Evolutionary conservation across 2,888 invertebrate species (phyloP).

Genomic region (Sycophila texana): DNA sequence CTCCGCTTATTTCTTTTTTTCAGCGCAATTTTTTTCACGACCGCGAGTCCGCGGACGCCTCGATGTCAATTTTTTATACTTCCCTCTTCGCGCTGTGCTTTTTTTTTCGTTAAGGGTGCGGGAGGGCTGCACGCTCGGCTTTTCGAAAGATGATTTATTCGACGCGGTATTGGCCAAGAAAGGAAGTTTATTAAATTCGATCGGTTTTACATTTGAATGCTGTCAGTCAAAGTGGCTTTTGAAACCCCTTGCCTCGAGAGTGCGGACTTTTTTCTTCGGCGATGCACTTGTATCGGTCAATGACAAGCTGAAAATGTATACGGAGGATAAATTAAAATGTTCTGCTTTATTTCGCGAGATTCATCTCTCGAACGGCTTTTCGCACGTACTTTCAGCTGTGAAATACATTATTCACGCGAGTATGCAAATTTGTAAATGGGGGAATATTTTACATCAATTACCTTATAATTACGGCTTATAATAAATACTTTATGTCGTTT

Average conservation of each 20-base stretch:
- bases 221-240: slow-evolving; percentile 39
- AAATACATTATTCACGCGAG: slow-evolving; percentile 32
- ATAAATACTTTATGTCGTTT: slow-evolving; percentile 21
- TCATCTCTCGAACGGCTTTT: slow-evolving; percentile 7
- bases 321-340: slow-evolving; percentile 19
- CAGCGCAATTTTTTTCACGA: neutral
- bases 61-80: no score
- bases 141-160: slow-evolving; percentile 31
- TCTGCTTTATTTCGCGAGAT: slow-evolving; percentile 1
- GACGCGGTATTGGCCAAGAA: slow-evolving; percentile 33
- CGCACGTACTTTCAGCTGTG: neutral
- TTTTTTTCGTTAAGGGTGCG: neutral
- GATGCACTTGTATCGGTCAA: slow-evolving; percentile 3
- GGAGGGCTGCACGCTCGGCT: neutral
- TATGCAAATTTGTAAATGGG: slow-evolving; percentile 31
- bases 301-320: neutral
- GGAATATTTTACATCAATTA: slow-evolving; percentile 33
- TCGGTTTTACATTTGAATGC: slow-evolving; percentile 32
- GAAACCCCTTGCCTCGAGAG: neutral
- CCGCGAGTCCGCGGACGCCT: no score
- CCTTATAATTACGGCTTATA: slow-evolving; percentile 40
- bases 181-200: slow-evolving; percentile 31
- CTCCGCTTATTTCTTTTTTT: no score
- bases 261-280: neutral
- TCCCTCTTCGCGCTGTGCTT: neutral